These are phyloP conservation scores for Notolabrus celidotus DNA, from an alignment of 2,797 vertebrate genomes.

Conservation along the genomic window DNA sequence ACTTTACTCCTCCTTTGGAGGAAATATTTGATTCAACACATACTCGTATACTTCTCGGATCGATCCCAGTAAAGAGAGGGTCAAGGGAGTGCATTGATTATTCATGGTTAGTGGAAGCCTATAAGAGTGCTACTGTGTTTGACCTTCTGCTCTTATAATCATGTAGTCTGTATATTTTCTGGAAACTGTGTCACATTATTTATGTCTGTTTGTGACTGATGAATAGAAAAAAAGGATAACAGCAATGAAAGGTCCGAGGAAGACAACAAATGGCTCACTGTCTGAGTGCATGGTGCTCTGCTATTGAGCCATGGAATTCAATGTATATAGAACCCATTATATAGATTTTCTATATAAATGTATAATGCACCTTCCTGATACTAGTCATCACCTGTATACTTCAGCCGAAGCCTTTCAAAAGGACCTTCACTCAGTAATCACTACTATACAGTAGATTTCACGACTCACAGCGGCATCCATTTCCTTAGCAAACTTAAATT, in stretches of 20 bases:
- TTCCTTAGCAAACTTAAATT: not conserved
- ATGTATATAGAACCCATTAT: not conserved
- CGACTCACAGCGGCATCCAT: not conserved
- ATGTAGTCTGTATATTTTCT: not conserved
- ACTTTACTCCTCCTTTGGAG: slow-evolving; percentile 23
- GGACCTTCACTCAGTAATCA: not conserved
- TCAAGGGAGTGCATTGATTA: slow-evolving; percentile 7
- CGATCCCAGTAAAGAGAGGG: slow-evolving; percentile 4
- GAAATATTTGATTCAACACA: slow-evolving; percentile 31
- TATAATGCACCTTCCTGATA: not conserved
- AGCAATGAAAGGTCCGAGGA: slow-evolving; percentile 11
- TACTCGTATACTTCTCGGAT: slow-evolving; percentile 4
- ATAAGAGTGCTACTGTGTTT: not conserved
- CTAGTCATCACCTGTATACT: not conserved
- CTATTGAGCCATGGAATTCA: not conserved
- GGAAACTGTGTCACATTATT: not conserved
- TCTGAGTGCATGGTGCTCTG: slow-evolving; percentile 11
- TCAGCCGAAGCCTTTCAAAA: not conserved
- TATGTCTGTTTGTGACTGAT: not conserved
- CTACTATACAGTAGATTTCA: not conserved
- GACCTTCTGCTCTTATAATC: slow-evolving; percentile 3
- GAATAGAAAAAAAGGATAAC: not conserved
- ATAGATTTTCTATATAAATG: not conserved
- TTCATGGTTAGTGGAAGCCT: not conserved
- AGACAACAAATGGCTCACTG: slow-evolving; percentile 8